A percentile compares a stretch with the other conserved stretches of the same genome.
Evolutionary conservation across 2,888 invertebrate species (phyloP).

Genomic region (Xestoiulus laeticollis): DNA sequence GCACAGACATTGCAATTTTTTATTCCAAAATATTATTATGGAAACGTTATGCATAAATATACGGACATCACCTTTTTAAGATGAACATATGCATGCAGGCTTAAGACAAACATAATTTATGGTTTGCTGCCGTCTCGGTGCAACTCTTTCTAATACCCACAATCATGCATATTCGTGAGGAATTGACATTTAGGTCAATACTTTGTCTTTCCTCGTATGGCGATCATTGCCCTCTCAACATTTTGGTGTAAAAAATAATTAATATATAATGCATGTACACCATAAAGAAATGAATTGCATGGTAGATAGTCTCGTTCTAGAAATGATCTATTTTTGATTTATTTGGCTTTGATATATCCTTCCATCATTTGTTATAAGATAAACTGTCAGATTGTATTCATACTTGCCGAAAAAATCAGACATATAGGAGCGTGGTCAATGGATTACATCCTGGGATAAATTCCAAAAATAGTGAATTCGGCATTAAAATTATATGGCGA

Average conservation of each 20-base stretch:
- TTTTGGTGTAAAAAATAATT: neutral
- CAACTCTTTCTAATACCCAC: neutral
- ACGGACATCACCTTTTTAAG: neutral
- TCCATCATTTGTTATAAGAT: neutral
- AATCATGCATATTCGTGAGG: neutral
- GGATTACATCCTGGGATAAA: no score
- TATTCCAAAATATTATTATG: no score
- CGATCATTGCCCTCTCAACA: conserved; percentile 22
- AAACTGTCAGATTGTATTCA: neutral
- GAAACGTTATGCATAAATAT: neutral
- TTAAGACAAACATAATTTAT: neutral
- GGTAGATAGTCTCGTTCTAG: neutral
- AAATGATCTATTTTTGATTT: neutral
- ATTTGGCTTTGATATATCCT: neutral
- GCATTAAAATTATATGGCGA: neutral
- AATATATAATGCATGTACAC: neutral
- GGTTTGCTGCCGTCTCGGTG: neutral
- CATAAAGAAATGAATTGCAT: no score
- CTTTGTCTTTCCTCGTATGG: neutral
- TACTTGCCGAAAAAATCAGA: neutral
- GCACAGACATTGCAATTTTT: no score
- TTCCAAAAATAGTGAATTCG: neutral
- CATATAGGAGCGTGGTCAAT: neutral
- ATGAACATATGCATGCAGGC: neutral
- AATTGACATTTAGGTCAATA: conserved; percentile 34